Evolutionary conservation across 2,797 vertebrate species (phyloP).

Genomic region (Neopelma chrysocephalum): DNA sequence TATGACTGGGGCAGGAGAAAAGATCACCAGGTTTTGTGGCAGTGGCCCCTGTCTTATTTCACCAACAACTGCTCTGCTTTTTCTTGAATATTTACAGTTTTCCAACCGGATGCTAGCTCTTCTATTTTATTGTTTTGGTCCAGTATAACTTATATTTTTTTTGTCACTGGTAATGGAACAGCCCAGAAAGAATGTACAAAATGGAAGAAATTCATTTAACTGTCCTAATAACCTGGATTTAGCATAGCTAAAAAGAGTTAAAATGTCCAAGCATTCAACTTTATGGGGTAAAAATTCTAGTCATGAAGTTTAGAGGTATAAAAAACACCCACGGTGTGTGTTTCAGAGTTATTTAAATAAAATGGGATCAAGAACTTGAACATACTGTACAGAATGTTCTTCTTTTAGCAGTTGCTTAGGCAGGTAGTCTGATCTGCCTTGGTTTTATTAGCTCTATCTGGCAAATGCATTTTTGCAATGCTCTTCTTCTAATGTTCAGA

Average conservation of each 20-base stretch:
- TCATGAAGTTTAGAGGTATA: not conserved
- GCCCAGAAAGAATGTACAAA: not conserved
- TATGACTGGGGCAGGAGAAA: not conserved
- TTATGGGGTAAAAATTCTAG: not conserved
- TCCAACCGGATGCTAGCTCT: not conserved
- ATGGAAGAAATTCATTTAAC: not conserved
- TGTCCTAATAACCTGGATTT: not conserved
- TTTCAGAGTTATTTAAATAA: not conserved
- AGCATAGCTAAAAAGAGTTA: not conserved
- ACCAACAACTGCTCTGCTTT: not conserved
- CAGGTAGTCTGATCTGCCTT: not conserved
- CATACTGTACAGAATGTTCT: not conserved
- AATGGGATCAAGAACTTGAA: not conserved
- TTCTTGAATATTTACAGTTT: not conserved
- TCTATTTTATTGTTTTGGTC: not conserved
- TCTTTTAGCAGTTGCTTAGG: not conserved
- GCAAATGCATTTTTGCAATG: not conserved
- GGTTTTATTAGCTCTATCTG: not conserved
- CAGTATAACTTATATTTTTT: not conserved
- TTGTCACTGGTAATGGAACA: not conserved
- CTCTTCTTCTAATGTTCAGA: not conserved
- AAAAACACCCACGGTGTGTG: not conserved
- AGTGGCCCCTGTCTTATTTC: not conserved
- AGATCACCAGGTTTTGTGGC: not conserved
- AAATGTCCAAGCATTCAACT: not conserved